A percentile compares a stretch with the other conserved stretches of the same genome.
These are phyloP conservation scores for Ictalurus furcatus DNA, from an alignment of 2,113 vertebrate species.

Conservation along the genomic window DNA sequence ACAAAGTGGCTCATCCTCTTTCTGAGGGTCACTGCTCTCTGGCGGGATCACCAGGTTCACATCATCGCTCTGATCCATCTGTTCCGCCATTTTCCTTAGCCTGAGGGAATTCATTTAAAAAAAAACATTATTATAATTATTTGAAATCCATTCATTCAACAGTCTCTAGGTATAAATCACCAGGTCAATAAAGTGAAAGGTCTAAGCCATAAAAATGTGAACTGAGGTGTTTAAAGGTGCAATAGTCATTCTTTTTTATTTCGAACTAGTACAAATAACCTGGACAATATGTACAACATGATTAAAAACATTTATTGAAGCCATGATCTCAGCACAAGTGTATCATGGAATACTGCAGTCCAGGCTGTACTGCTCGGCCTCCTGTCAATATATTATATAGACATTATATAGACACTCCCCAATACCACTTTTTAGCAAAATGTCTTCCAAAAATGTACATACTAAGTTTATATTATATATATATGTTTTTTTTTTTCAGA, in stretches of 20 bases:
- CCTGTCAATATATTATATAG: background rate
- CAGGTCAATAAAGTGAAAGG: background rate
- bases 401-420: background rate
- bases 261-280: background rate
- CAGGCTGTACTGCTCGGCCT: background rate
- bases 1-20: slow-evolving; percentile 64
- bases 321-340: background rate
- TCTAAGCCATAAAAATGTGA: background rate
- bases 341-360: background rate
- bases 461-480: no score
- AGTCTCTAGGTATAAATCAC: background rate
- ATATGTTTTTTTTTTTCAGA: no score
- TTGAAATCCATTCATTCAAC: background rate
- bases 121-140: background rate
- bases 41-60: slow-evolving; percentile 47
- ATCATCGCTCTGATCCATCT: slow-evolving; percentile 62
- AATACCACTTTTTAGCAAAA: background rate
- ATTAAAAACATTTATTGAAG: background rate
- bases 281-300: background rate
- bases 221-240: background rate
- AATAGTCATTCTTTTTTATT: background rate
- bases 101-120: background rate
- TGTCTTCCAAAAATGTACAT: no score
- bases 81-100: slow-evolving; percentile 59
- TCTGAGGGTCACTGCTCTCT: slow-evolving; percentile 54